Evolutionary conservation across 1,140 invertebrate species (phyloP), one percentile per base, ranked within the genome.

Genomic region (Cherax quadricarinatus): DNA sequence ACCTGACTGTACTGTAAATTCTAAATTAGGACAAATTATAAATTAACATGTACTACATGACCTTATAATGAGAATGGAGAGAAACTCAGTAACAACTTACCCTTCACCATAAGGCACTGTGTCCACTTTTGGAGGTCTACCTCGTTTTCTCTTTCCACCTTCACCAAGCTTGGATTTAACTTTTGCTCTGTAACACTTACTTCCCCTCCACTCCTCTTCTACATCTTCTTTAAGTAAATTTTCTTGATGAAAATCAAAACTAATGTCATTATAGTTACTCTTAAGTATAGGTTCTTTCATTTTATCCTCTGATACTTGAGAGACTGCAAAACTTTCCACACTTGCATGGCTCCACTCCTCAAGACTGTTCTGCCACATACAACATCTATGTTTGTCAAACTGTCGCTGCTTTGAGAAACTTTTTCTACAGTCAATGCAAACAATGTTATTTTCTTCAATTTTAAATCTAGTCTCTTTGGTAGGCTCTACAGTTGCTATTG

Each of bases 351-450:
- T 75, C 30, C 24, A 75, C 70, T 75, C n/a, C 12, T 75, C 70
- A 75, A 83, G 81, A 57, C 57, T 83, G 49, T 16, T 16, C 84
- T 86, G 62, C 84, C 84, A 86, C n/a, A 86, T 75, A 41, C 70
- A 24, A 51, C 84, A 86, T 49, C 49, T 70, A 62, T 86, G 84
- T 24, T 86, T 86, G 84, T 86, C 84, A 86, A 86, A 86, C 84
- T 86, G 84, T 73, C 84, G 62, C 41, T 86, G 84, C 30, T 86
- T 86, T 49, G 41, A 41, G 60, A 86, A 86, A 10, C 21, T 51
- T 75, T 73, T 86, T 14, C 48, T 49, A 73, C 84, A 86, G 18
- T 70, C 70, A 66, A 86, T 16, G 60, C 84, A 86, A 3, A 86
- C 16, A 49, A 75, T 75, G 30, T 51, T 51, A 86, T 86, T 49